phyloP scores from a whole-genome alignment of 2,888 invertebrate genomes.

The Hydrotaea cyrtoneurina region DNA sequence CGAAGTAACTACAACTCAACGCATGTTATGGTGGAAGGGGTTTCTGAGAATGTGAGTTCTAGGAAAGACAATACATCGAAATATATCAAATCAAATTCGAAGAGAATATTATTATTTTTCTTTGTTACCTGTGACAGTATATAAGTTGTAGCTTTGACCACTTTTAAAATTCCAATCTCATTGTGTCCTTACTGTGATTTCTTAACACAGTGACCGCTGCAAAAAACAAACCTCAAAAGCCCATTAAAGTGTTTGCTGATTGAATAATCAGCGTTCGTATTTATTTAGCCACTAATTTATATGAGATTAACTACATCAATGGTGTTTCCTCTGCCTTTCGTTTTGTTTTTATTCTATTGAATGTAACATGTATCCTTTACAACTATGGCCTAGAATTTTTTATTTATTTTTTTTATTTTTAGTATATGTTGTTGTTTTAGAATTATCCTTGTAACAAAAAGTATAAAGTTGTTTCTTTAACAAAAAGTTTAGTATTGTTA shows the following conservation, averaged over 20 bases:
- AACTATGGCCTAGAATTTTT: conserved; percentile 10
- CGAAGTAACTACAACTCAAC: no score
- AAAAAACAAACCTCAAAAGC: background rate
- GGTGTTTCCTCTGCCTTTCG: background rate
- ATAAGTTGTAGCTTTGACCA: no score
- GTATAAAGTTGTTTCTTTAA: conserved; percentile 36
- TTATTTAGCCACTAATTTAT: conserved; percentile 23
- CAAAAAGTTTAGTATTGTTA: conserved; percentile 43
- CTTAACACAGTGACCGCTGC: background rate
- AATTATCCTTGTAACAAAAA: conserved; percentile 63
- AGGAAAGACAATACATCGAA: no score
- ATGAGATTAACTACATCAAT: conserved; percentile 17
- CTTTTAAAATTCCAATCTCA: no score
- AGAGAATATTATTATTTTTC: no score
- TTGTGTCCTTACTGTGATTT: no score
- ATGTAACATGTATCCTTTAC: conserved; percentile 23
- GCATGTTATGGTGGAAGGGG: no score
- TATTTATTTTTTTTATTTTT: conserved; percentile 20
- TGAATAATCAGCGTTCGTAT: background rate
- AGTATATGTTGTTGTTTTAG: conserved; percentile 47
- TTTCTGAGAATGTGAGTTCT: no score
- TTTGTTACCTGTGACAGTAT: no score
- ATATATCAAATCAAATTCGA: no score
- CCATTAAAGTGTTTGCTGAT: background rate
- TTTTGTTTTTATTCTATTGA: conserved; percentile 9